A percentile compares a stretch with the other conserved stretches of the same genome.
Evolutionary conservation across 2,797 vertebrate species (phyloP).

Genomic region (Erpetoichthys calabaricus): DNA sequence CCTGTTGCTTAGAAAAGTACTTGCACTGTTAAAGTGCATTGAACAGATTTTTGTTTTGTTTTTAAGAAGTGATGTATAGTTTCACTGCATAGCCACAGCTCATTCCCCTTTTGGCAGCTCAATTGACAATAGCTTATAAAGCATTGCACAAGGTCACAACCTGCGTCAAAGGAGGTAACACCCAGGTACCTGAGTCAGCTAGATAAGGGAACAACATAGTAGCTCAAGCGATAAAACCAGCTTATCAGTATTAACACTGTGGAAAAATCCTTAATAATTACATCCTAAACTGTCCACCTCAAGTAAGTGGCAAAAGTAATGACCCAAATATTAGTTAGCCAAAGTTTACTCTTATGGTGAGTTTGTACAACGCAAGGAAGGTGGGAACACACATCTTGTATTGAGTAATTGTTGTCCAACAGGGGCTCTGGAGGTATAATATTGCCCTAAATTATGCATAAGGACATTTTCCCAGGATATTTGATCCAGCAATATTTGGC

Average conservation of each 20-base stretch:
- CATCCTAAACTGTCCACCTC: conserved; percentile 40
- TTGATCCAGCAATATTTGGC: background rate
- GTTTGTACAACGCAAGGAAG: conserved; percentile 10
- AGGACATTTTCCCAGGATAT: conserved; percentile 1
- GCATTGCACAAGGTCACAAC: conserved; percentile 47
- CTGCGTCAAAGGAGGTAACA: conserved; percentile 45
- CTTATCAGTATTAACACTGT: conserved; percentile 36
- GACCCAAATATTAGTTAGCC: conserved; percentile 18
- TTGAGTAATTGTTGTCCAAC: background rate
- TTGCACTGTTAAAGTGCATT: too few relatives aligned
- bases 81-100: conserved; percentile 40
- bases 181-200: conserved; percentile 67
- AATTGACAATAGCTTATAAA: conserved; percentile 41
- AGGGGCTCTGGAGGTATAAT: background rate
- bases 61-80: conserved; percentile 28
- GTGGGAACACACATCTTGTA: conserved; percentile 2
- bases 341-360: background rate
- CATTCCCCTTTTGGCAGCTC: conserved; percentile 19
- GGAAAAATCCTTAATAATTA: conserved; percentile 49
- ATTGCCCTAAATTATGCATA: background rate
- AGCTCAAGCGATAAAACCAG: conserved; percentile 44
- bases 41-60: too few relatives aligned
- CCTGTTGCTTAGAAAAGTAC: too few relatives aligned
- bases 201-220: conserved; percentile 19
- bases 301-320: conserved; percentile 21